Base-by-base conservation (phyloP, 2,113 vertebrate species). In the Leptocoma aspasia region DNA sequence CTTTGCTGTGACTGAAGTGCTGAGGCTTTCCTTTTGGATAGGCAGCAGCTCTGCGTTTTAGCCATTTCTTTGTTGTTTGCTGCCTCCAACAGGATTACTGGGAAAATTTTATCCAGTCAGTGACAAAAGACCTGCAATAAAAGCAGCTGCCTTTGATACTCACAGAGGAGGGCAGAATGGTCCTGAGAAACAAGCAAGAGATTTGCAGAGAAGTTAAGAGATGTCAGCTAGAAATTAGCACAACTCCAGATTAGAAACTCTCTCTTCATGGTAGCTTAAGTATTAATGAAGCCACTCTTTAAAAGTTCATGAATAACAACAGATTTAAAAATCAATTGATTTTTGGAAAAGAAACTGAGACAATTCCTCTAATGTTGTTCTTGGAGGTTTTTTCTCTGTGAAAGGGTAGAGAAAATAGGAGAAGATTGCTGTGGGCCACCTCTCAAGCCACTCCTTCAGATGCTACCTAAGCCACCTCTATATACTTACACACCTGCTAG, bases 71-170 rank as follows among this genome's bases (percentile, higher is more conserved):
- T 81, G 96, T 93, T 86, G 91, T 98, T 91, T 98, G 98, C 97
- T 98, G 98, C 97, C 98, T 97, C 97, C 98, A 96, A 77, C 96
- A 97, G 98, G 97, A 95, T 94, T 47, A 42, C 35, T 14, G 78
- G 73, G 92, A 95, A 96, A 97, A 63, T 91, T 89, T 88, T 88
- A 85, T 93, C 47, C 39, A 24, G 1, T 44, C 52, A 13, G 30
- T 86, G 47, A 33, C 52, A 61, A 61, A 72, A 93, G 57, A 53
- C 5, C 15, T 2, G 6, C 35, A 50, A 4, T 13, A 49, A 50
- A 13, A 23, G 47, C 75, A 90, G 60, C 82, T 86, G 60, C 19
- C n/a, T 89, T 64, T 64, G 66, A 11, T 82, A 19, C 59, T 65
- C 86, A 87, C 60, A 59, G 65, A 86, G 72, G 71, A 92, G 82